A percentile compares a stretch with the other conserved stretches of the same genome.
phyloP scores from a whole-genome alignment of 2,888 invertebrate species.

The Rhingia campestris region DNA sequence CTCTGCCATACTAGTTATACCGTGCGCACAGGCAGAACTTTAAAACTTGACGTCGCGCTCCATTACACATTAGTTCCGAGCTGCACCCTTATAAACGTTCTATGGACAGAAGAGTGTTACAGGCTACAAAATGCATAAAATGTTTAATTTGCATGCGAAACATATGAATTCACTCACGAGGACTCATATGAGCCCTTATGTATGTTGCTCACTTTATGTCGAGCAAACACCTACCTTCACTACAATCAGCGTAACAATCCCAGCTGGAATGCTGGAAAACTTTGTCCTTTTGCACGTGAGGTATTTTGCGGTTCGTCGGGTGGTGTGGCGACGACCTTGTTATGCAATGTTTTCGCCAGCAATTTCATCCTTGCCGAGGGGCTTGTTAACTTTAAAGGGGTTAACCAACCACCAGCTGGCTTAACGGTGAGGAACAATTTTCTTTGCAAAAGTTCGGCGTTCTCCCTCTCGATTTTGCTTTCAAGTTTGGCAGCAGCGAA shows the following conservation, averaged over 20 bases:
- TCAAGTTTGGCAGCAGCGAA: slow-evolving; percentile 31
- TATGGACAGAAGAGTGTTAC: slow-evolving; percentile 36
- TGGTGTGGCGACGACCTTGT: background rate
- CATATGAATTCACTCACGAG: slow-evolving; percentile 23
- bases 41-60: slow-evolving; percentile 45
- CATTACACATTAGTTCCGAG: slow-evolving; percentile 45
- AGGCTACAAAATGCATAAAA: slow-evolving; percentile 49
- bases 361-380: background rate
- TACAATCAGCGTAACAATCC: slow-evolving; percentile 38
- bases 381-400: slow-evolving; percentile 43
- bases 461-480: slow-evolving; percentile 29
- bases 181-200: slow-evolving; percentile 13
- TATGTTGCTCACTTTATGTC: slow-evolving; percentile 12
- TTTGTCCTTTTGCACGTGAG: slow-evolving; percentile 69
- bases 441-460: slow-evolving; percentile 47
- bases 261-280: slow-evolving; percentile 55
- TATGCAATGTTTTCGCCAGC: background rate
- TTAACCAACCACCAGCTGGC: slow-evolving; percentile 47
- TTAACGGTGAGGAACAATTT: slow-evolving; percentile 50
- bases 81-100: background rate
- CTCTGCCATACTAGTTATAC: slow-evolving; percentile 1
- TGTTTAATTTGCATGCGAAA: slow-evolving; percentile 47
- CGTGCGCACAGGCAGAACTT: slow-evolving; percentile 20
- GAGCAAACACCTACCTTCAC: background rate
- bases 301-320: slow-evolving; percentile 53